Evolutionary conservation across 2,888 invertebrate species (phyloP), one percentile per base, ranked within the genome.

Genomic region (Rhamphomyia laevipes): DNA sequence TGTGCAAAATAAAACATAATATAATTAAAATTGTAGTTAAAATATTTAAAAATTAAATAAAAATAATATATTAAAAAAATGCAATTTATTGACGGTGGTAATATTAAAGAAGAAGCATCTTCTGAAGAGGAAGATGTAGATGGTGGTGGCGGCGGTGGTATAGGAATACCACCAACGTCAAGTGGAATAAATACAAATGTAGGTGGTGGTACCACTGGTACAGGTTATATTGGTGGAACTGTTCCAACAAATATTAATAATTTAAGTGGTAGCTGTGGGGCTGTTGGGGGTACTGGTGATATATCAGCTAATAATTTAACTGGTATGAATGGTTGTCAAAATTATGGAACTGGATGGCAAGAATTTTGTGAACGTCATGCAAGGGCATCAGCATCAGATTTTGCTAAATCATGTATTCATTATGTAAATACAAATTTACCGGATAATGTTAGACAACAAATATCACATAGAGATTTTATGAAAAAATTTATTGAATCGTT

Each of bases 361-460:
- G 86, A 88, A 68, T 86, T 88, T 69, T 88, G 88, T 73, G 87
- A 89, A 70, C 81, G 88, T 67, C 90, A 91, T 73, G 89, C 89
- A 51, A 81, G 81, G 62, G 78, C 82, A 53, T 85, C 90, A 50
- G 89, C 89, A 52, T 83, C 85, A 62, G 89, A 90, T 72, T 92
- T 93, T 71, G 87, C 90, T 60, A 86, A 85, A 71, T 85, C 86
- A 61, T 89, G 89, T 70, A 77, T 85, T 57, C 82, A 82, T 57
- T 89, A 82, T 64, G 78, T 88, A 54, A 81, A 82, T 59, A 77
- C 81, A 44, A 82, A 81, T 63, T 68, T 82, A 53, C 77, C 79
- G 31, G 85, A 85, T 58, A 75, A 77, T 58, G 75, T 79, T 17
- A 76, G 82, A 52, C 73, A 78, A 23, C 78, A 77, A 51, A 73